Percentiles rank a stretch among this genome's conserved stretches.
phyloP scores from a whole-genome alignment of 2,888 invertebrate species.

The Stratiomys singularior region DNA sequence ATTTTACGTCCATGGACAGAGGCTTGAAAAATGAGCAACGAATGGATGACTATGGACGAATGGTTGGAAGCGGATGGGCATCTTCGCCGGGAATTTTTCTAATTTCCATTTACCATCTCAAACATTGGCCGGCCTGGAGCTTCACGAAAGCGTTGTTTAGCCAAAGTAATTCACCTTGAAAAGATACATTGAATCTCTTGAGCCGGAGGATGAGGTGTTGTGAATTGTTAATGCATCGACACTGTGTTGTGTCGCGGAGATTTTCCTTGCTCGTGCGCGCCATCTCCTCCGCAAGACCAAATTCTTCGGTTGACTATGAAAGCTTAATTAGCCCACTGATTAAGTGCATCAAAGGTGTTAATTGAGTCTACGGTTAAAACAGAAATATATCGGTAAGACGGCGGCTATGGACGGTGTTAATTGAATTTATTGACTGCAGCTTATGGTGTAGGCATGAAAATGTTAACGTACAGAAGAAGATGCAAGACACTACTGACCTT shows the following conservation, averaged over 20 bases:
- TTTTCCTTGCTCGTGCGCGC: no score
- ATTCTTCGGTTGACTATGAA: slow-evolving; percentile 7
- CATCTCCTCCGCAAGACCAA: no score
- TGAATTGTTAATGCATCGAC: neutral
- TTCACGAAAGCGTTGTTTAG: neutral
- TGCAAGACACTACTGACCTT: neutral
- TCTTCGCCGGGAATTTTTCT: neutral
- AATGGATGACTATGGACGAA: neutral
- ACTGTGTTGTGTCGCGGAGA: no score
- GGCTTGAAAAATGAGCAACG: neutral
- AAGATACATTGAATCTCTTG: neutral
- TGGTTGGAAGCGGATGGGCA: neutral
- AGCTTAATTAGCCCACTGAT: slow-evolving; percentile 44
- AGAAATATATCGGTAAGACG: slow-evolving; percentile 3
- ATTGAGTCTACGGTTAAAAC: slow-evolving; percentile 14
- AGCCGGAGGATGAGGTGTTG: neutral
- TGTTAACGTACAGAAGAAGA: neutral
- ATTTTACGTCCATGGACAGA: neutral
- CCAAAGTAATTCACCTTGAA: slow-evolving; percentile 2
- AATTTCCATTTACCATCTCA: neutral
- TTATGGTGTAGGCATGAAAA: neutral
- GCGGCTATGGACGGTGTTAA: slow-evolving; percentile 2
- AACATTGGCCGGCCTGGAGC: neutral
- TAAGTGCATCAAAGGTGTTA: slow-evolving; percentile 44
- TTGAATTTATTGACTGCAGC: slow-evolving; percentile 8